Base-by-base conservation (phyloP, 2,888 invertebrate genomes). In the Pollenia labialis region DNA sequence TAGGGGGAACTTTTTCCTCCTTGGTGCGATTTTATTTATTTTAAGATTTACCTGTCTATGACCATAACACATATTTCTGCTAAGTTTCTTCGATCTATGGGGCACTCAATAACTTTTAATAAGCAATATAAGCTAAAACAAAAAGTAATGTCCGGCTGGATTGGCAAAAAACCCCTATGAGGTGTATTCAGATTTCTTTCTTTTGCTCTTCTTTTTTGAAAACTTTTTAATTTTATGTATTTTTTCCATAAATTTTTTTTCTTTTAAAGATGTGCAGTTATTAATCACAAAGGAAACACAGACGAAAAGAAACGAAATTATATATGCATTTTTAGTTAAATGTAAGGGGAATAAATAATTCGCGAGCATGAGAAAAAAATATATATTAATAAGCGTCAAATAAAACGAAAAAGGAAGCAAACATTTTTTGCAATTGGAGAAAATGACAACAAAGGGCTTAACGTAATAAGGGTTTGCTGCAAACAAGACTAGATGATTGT, bases 231-330 rank as follows among this genome's bases (percentile, higher is more conserved):
- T 66, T 76, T 46, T 9, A 32, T 60, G 40, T 54, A 46, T 68
- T 46, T 60, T 69, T 58, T 79, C 6, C 42, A 0, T 56, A 58
- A 40, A 2, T 44, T 76, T 40, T 11, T 58, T 46, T 40, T 69
- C 69, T 52, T 62, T 58, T 83, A 75, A 64, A 76, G 64, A 69
- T 74, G 64, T 83, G 83, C 80, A 75, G 80, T 86, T 86, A 72
- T 86, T 83, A 86, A 80, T 83, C 75, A 76, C 56, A 86, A 86
- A 82, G 75, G 66, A 32, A 82, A 62, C 16, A 50, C 10, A 62
- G 60, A 56, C 32, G 6, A 58, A 62, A 46, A 14, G 54, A 48
- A 54, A 12, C 11, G 8, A 9, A 9, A 23, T 58, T 1, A 32
- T 1, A 54, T 16, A 23, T 23, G 23, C 0, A 23, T 23, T 23